These are phyloP conservation scores for Hemibagrus wyckioides DNA, from an alignment of 2,113 vertebrate species.

Conservation along the genomic window DNA sequence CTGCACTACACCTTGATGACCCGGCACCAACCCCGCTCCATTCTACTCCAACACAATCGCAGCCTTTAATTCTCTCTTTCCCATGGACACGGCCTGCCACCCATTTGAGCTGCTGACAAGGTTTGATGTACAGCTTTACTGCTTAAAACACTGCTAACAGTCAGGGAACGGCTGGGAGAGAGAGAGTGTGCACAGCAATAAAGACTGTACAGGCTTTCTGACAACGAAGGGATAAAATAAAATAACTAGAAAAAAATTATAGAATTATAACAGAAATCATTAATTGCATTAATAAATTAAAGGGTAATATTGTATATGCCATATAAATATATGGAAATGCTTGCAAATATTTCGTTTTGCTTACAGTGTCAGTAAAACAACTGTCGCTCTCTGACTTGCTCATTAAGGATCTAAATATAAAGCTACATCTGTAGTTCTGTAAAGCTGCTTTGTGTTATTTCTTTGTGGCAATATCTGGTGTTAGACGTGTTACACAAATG, in stretches of 20 bases:
- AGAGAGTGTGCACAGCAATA: not conserved
- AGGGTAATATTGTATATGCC: too few relatives aligned
- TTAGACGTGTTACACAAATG: not conserved
- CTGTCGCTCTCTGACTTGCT: not conserved
- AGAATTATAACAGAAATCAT: not conserved
- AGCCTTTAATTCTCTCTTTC: slow-evolving; percentile 42
- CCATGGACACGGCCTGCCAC: slow-evolving; percentile 43
- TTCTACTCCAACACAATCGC: slow-evolving; percentile 46
- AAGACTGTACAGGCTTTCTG: not conserved
- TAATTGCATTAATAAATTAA: not conserved
- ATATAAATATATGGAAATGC: not conserved
- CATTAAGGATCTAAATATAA: slow-evolving; percentile 13
- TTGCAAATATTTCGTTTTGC: not conserved
- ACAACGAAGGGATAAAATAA: not conserved
- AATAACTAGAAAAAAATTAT: not conserved
- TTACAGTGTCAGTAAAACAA: slow-evolving; percentile 6
- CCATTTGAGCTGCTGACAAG: slow-evolving; percentile 33
- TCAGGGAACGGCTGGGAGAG: not conserved
- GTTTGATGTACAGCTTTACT: slow-evolving; percentile 40
- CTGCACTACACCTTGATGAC: slow-evolving; percentile 47
- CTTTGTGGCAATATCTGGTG: not conserved
- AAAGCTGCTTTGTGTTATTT: not conserved
- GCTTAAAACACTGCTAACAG: slow-evolving; percentile 35
- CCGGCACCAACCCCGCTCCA: slow-evolving; percentile 41
- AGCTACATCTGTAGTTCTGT: not conserved